phyloP scores from a whole-genome alignment of 2,888 invertebrate species.

The Cheilosia vernalis region DNA sequence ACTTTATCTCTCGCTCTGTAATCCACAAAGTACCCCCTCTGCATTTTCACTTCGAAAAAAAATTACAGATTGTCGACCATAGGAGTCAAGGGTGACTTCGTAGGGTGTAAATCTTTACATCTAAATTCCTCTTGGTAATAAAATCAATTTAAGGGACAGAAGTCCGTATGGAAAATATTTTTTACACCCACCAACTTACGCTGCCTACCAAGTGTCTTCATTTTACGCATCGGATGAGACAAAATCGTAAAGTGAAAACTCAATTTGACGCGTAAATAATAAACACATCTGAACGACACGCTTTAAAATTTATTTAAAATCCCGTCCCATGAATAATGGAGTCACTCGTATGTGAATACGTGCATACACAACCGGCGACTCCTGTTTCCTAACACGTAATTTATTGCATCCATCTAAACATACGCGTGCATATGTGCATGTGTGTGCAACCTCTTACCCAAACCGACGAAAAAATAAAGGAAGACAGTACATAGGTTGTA shows the following conservation, averaged over 20 bases:
- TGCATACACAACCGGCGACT: constrained; percentile 11
- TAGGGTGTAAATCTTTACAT: no score
- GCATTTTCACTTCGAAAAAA: no score
- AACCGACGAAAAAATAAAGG: background rate
- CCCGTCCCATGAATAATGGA: background rate
- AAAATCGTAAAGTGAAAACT: constrained; percentile 2
- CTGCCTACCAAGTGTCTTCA: background rate
- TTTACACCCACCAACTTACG: background rate
- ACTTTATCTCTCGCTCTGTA: no score
- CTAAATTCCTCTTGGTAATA: no score
- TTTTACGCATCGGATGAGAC: background rate
- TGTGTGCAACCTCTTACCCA: background rate
- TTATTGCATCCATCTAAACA: constrained; percentile 25
- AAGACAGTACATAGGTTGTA: constrained; percentile 31
- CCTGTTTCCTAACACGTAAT: constrained; percentile 49
- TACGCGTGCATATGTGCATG: background rate
- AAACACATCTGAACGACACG: constrained; percentile 22
- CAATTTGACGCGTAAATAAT: constrained; percentile 7
- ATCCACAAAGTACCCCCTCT: no score
- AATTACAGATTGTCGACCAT: no score
- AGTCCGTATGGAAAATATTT: no score
- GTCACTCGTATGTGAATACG: background rate
- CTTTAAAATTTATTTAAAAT: constrained; percentile 13
- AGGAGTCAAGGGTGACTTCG: no score
- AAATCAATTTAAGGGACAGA: no score